Percentiles rank a stretch among this genome's conserved stretches.
Evolutionary conservation across 35 echinoderm and acorn worm species (phyloP).

Genomic region (Anneissia japonica): DNA sequence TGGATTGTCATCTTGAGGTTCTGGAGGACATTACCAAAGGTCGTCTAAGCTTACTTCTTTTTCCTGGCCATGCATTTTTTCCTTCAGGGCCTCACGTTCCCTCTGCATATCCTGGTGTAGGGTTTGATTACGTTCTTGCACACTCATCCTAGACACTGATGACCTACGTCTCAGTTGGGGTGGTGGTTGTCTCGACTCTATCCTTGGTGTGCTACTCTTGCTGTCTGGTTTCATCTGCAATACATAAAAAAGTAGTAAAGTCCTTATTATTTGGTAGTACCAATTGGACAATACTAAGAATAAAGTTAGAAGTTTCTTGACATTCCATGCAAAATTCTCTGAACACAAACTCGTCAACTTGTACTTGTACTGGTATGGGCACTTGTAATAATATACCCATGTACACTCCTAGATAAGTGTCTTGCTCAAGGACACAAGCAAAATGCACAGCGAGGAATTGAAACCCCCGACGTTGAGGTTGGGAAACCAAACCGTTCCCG

Average conservation of each 20-base stretch:
- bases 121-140: slow-evolving; percentile 76
- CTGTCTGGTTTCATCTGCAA: slow-evolving; percentile 91
- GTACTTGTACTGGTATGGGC: too few relatives aligned
- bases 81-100: slow-evolving; percentile 67
- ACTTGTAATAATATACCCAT: too few relatives aligned
- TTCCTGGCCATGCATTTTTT: slow-evolving; percentile 92
- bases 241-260: slow-evolving; percentile 38
- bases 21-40: neutral
- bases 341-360: too few relatives aligned
- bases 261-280: too few relatives aligned
- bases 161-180: slow-evolving; percentile 84
- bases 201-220: slow-evolving; percentile 71
- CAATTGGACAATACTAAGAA: too few relatives aligned
- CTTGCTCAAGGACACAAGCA: too few relatives aligned
- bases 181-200: slow-evolving; percentile 80
- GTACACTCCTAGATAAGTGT: too few relatives aligned
- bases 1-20: neutral
- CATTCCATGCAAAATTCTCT: too few relatives aligned
- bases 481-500: too few relatives aligned
- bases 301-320: too few relatives aligned
- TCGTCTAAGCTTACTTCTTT: slow-evolving; percentile 24
- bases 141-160: slow-evolving; percentile 89
- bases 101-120: slow-evolving; percentile 92
- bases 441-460: too few relatives aligned
- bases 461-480: too few relatives aligned